Evolutionary conservation across 2,888 invertebrate species (phyloP), one percentile per base, ranked within the genome.

Genomic region (Dilophus febrilis): DNA sequence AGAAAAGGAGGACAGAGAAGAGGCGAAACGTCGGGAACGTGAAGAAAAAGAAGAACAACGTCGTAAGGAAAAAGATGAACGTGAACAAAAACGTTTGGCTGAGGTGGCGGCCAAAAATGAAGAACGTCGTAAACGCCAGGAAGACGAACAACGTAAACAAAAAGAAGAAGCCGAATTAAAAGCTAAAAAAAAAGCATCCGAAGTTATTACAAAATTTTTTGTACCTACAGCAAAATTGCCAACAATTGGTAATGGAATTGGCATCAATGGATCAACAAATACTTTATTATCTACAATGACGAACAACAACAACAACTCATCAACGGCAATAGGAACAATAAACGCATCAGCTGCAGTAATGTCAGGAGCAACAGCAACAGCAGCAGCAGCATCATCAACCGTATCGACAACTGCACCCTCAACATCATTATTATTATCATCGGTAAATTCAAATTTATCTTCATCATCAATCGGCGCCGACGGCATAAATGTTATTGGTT

Each of bases 201-300:
- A 77, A 39, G 79, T 76, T 5, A 88, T 90, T 53, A 77, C 70
- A 0, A 86, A 80, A 51, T 90, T 88, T 57, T 90, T 90, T 58
- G 75, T 80, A 1, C 65, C 72, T 3, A 76, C 13, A 7, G 19
- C 14, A 7, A 27, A 17, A 4, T 33, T 34, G 5, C 35, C 72
- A 52, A 75, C 66, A 39, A 51, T 52, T 37, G 42, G 35, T 22
- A 14, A 18, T 8, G n/a, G n/a, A n/a, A n/a, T n/a, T n/a, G n/a
- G n/a, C n/a, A n/a, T n/a, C n/a, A 17, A 32, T 4, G 29, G 19
- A 11, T 4, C 14, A 2, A n/a, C n/a, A n/a, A n/a, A n/a, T n/a
- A n/a, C n/a, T n/a, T 22, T 22, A 22, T 22, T 22, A 8, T 22
- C 22, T 8, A 22, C 22, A 22, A 6, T 8, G 8, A 13, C 30